These are phyloP conservation scores for Copidosoma floridanum DNA, from an alignment of 1,140 invertebrate genomes.

Conservation along the genomic window DNA sequence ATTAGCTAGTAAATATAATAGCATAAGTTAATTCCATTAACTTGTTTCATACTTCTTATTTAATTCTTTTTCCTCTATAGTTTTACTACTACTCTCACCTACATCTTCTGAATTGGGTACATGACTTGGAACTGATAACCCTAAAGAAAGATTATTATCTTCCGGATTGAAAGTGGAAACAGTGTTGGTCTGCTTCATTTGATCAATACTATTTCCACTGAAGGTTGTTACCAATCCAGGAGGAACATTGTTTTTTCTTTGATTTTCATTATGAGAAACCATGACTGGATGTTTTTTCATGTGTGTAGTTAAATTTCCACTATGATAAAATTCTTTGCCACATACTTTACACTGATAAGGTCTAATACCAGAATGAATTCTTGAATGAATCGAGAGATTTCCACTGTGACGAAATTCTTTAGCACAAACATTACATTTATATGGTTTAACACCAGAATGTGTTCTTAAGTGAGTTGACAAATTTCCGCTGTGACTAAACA, in stretches of 20 bases:
- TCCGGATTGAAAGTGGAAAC: too few relatives aligned
- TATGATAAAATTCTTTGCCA: conserved; percentile 68
- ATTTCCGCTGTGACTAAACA: conserved; percentile 60
- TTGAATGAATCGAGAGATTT: conserved; percentile 58
- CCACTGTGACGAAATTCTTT: conserved; percentile 61
- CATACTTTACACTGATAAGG: conserved; percentile 73
- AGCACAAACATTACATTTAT: conserved; percentile 57
- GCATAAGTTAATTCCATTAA: conserved; percentile 21
- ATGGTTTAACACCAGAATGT: conserved; percentile 59
- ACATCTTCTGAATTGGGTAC: too few relatives aligned
- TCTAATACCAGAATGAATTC: conserved; percentile 57
- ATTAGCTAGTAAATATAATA: too few relatives aligned
- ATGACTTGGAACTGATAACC: too few relatives aligned
- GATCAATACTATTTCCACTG: not conserved
- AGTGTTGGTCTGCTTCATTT: too few relatives aligned
- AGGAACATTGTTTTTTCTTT: conserved; percentile 32
- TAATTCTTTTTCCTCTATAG: not conserved
- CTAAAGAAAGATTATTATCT: too few relatives aligned
- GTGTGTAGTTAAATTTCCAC: conserved; percentile 59
- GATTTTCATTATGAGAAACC: conserved; percentile 24
- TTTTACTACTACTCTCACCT: too few relatives aligned
- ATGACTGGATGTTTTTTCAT: conserved; percentile 52
- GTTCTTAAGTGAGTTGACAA: conserved; percentile 61
- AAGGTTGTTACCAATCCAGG: conserved; percentile 23
- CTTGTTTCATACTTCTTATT: conserved; percentile 14